phyloP scores from a whole-genome alignment of 2,113 vertebrate species.

The Brienomyrus brachyistius region DNA sequence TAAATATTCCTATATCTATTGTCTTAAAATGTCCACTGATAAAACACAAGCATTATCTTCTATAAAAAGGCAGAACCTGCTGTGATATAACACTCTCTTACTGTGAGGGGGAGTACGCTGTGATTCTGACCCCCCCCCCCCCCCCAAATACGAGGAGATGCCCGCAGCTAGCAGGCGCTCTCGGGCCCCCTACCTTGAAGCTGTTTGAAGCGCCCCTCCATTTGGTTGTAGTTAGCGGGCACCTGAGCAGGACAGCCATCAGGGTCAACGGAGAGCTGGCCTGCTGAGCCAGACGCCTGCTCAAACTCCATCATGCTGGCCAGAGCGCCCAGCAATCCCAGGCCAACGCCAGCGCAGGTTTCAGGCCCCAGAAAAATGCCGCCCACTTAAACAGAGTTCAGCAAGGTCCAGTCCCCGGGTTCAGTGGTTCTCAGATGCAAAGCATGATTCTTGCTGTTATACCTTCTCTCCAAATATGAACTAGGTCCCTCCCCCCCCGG shows the following conservation, averaged over 20 bases:
- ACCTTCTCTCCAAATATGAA: neutral
- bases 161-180: neutral
- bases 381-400: neutral
- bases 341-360: neutral
- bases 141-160: neutral
- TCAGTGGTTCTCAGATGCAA: neutral
- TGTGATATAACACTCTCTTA: neutral
- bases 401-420: neutral
- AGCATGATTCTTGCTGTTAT: neutral
- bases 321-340: neutral
- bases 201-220: slow-evolving; percentile 92
- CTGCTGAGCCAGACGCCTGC: slow-evolving; percentile 67
- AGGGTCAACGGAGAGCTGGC: slow-evolving; percentile 60
- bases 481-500: neutral
- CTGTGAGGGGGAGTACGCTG: neutral
- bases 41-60: neutral
- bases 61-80: neutral
- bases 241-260: slow-evolving; percentile 56
- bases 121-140: neutral
- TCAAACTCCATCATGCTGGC: slow-evolving; percentile 78
- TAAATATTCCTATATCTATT: neutral
- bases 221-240: slow-evolving; percentile 89
- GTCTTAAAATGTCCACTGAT: neutral
- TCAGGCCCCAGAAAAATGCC: neutral
- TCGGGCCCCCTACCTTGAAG: slow-evolving; percentile 80